Evolutionary conservation across 1,140 invertebrate genomes (phyloP), one percentile per base, ranked within the genome.

Genomic region (Drosophila funebris): DNA sequence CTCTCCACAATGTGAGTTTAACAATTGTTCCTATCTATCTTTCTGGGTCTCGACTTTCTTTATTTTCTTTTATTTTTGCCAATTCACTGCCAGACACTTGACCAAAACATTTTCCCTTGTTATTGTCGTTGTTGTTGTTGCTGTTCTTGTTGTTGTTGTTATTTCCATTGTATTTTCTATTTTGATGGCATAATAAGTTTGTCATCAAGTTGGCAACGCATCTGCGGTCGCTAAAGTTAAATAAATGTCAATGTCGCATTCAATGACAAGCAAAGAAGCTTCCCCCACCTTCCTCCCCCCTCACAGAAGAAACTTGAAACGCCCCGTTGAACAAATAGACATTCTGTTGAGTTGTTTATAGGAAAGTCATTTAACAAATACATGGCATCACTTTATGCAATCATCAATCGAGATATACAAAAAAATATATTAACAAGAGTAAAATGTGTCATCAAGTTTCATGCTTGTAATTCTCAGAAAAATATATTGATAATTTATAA

Each of bases 61-160:
- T 56, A 44, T 43, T 33, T 14, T 50, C 31, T 56, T 37, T 61
- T 53, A 43, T 48, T 76, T 76, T 20, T 60, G 78, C 77, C 67
- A 60, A 76, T 76, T 80, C 78, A 80, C 53, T 63, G 57, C 52
- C 53, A 48, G 63, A 46, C 78, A 80, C 78, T 80, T 80, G 77
- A 80, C 72, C 77, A 80, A 60, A 64, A 46, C 72, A 67, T 64
- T 74, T 66, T 56, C 52, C 50, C 27, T 50, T 64, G n/a, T 14
- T 43, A n/a, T 20, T 62, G 44, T 41, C 44, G 22, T 31, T 53
- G 20, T 37, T 36, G 2, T 20, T 4, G 44, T 41, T 56, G 22
- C 22, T 53, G 20, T 37, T 36, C 2, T 20, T 4, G n/a, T n/a
- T n/a, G 44, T 41, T 56, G 22, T 31, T 53, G 20, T 37, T 36